A percentile compares a stretch with the other conserved stretches of the same genome.
phyloP scores from a whole-genome alignment of 1,140 invertebrate genomes.

The Neodiprion lecontei region DNA sequence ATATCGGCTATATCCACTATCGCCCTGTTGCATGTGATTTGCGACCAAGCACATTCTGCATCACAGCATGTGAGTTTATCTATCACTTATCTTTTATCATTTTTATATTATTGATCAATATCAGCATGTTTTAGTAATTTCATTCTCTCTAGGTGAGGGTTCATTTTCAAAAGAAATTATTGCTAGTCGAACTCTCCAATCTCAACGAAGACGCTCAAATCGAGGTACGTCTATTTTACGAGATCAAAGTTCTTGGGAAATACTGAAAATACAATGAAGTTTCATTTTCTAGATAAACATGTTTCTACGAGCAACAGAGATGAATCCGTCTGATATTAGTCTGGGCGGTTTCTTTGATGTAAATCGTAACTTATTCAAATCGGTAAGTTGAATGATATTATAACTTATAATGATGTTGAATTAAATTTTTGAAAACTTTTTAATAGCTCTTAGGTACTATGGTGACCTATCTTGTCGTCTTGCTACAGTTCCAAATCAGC shows the following conservation, averaged over 20 bases:
- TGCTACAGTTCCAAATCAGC: constrained; percentile 75
- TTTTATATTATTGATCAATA: neutral
- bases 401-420: neutral
- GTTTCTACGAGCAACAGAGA: constrained; percentile 73
- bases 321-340: constrained; percentile 73
- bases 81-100: neutral
- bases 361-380: constrained; percentile 72
- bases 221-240: constrained; percentile 30
- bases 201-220: constrained; percentile 70
- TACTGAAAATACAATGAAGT: neutral
- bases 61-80: constrained; percentile 62
- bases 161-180: constrained; percentile 73
- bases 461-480: constrained; percentile 73
- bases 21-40: constrained; percentile 69
- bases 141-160: constrained; percentile 62
- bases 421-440: constrained; percentile 18
- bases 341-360: constrained; percentile 74
- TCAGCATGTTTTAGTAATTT: neutral
- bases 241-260: neutral
- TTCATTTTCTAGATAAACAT: constrained; percentile 66
- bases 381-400: constrained; percentile 54
- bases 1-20: constrained; percentile 69
- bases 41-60: constrained; percentile 72
- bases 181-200: constrained; percentile 73
- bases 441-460: constrained; percentile 70